Percentiles rank a stretch among this genome's conserved stretches.
Conservation (phyloP, 2,113 vertebrate species). For the Microcebus ravelobensis region DNA sequence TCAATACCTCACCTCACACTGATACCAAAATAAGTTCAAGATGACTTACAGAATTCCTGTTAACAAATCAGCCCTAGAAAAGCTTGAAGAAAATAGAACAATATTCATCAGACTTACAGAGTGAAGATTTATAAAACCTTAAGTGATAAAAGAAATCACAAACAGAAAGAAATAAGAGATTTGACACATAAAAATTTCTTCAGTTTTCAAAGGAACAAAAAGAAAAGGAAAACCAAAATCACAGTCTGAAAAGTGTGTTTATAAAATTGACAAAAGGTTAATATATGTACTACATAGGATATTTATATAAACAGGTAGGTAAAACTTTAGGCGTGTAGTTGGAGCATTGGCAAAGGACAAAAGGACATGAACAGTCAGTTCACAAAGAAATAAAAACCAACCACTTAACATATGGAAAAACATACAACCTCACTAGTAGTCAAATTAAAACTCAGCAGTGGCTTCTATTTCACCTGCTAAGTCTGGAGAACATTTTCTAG, state of each 20-base stretch:
- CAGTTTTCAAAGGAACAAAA: neutral
- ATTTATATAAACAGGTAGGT: neutral
- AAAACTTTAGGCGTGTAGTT: neutral
- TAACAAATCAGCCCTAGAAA: neutral
- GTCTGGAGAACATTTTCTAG: neutral
- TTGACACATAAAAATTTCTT: neutral
- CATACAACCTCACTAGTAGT: neutral
- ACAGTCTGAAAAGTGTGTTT: neutral
- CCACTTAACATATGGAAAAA: neutral
- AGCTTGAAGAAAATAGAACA: neutral
- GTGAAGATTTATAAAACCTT: neutral
- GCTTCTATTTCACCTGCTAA: neutral
- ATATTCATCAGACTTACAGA: neutral
- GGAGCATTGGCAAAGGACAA: neutral
- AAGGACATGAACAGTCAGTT: neutral
- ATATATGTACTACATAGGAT: neutral
- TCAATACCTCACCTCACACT: neutral
- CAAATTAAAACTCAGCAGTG: neutral
- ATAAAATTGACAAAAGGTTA: neutral
- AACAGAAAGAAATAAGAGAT: neutral
- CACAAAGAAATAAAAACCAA: neutral
- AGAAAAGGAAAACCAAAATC: neutral
- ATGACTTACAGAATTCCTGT: neutral
- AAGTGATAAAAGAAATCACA: neutral
- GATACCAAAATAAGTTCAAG: neutral